Percentiles rank a stretch among this genome's conserved stretches.
Evolutionary conservation across 1,140 invertebrate genomes (phyloP).

Genomic region (Popillia japonica): DNA sequence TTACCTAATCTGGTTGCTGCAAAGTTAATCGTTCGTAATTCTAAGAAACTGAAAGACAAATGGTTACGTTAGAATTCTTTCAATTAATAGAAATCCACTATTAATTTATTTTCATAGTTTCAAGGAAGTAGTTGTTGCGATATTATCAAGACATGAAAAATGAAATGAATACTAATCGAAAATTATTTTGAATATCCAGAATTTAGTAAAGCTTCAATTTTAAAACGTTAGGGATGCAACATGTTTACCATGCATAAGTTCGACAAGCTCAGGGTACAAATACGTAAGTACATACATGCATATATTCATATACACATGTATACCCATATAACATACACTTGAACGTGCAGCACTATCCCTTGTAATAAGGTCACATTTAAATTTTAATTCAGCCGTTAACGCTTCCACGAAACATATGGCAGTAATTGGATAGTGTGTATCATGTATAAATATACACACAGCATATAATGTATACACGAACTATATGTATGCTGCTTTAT

Average conservation of each 20-base stretch:
- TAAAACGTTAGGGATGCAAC: neutral
- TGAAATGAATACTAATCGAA: too few relatives aligned
- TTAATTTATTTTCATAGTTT: too few relatives aligned
- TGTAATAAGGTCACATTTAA: slow-evolving; percentile 38
- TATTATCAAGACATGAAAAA: too few relatives aligned
- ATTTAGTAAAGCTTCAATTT: neutral
- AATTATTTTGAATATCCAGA: too few relatives aligned
- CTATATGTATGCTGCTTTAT: slow-evolving; percentile 12
- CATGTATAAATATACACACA: slow-evolving; percentile 16
- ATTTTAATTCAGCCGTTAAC: slow-evolving; percentile 37
- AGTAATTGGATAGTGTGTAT: slow-evolving; percentile 17
- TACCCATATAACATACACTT: neutral
- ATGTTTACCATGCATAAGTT: neutral
- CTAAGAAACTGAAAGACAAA: too few relatives aligned
- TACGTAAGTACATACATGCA: neutral
- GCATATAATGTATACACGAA: slow-evolving; percentile 5
- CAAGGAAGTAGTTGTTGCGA: too few relatives aligned
- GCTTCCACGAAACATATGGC: slow-evolving; percentile 34
- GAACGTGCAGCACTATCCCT: neutral
- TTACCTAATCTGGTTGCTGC: too few relatives aligned
- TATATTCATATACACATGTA: slow-evolving; percentile 1
- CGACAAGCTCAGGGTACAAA: neutral
- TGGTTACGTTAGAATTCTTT: too few relatives aligned
- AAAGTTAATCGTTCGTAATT: too few relatives aligned
- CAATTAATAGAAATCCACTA: too few relatives aligned